phyloP scores from a whole-genome alignment of 1,140 invertebrate species.

The Drosophila lowei region DNA sequence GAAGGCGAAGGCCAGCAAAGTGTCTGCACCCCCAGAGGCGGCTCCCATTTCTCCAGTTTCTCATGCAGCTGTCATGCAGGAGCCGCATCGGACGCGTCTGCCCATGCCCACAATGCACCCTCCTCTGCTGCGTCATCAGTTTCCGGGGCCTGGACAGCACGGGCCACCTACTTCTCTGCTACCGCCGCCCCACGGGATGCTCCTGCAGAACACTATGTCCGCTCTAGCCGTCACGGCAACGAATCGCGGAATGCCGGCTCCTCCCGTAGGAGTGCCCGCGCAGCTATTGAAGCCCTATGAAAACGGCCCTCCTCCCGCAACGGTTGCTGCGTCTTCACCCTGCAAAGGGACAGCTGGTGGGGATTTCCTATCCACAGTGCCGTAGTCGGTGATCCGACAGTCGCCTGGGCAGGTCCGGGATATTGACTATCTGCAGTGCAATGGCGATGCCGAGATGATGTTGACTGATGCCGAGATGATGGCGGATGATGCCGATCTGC shows the following conservation, averaged over 20 bases:
- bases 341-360: too few species aligned
- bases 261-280: slow-evolving; percentile 34
- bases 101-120: slow-evolving; percentile 82
- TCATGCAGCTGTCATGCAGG: slow-evolving; percentile 53
- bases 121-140: slow-evolving; percentile 73
- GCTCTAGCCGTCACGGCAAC: slow-evolving; percentile 71
- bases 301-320: slow-evolving; percentile 78
- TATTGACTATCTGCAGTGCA: too few species aligned
- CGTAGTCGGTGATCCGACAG: too few species aligned
- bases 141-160: slow-evolving; percentile 55
- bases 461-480: too few species aligned
- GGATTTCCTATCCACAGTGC: too few species aligned
- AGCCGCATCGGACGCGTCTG: slow-evolving; percentile 82
- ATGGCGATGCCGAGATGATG: too few species aligned
- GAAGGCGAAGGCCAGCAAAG: slow-evolving; percentile 46
- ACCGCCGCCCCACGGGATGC: slow-evolving; percentile 51
- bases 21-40: slow-evolving; percentile 4
- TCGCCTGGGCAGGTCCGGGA: too few species aligned
- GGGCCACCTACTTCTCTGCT: slow-evolving; percentile 43
- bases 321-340: slow-evolving; percentile 76
- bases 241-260: slow-evolving; percentile 14
- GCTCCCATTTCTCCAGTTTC: slow-evolving; percentile 29
- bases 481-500: too few species aligned
- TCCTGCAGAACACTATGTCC: slow-evolving; percentile 74
- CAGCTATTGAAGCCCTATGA: slow-evolving; percentile 83